phyloP scores from a whole-genome alignment of 2,888 invertebrate genomes.

The Chrysina gloriosa region DNA sequence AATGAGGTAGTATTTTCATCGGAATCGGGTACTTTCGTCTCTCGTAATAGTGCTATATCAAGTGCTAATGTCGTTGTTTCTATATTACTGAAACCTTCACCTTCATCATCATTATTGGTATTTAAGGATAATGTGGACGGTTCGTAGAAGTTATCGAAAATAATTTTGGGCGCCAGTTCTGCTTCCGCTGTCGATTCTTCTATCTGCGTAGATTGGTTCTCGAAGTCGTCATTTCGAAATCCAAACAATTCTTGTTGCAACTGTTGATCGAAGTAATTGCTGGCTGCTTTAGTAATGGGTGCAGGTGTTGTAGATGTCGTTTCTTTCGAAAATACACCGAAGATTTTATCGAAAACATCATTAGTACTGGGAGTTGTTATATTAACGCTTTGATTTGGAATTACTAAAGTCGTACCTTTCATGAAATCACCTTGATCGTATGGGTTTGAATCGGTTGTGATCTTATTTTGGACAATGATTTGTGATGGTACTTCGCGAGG shows the following conservation, averaged over 20 bases:
- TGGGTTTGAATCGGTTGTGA: too few species aligned
- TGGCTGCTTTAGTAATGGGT: neutral
- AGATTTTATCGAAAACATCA: slow-evolving; percentile 33
- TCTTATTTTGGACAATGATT: too few species aligned
- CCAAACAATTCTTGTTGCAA: slow-evolving; percentile 23
- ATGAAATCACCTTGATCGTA: too few species aligned
- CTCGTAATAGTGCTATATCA: neutral
- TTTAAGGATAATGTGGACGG: slow-evolving; percentile 19
- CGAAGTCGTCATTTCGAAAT: neutral
- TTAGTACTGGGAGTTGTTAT: neutral
- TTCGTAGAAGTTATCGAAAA: slow-evolving; percentile 37
- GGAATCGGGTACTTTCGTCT: too few species aligned
- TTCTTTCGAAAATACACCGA: slow-evolving; percentile 17
- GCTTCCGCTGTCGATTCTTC: neutral
- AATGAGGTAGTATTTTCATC: neutral
- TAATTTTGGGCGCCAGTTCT: slow-evolving; percentile 14
- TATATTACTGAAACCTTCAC: neutral
- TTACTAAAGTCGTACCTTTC: neutral
- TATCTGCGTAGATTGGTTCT: neutral
- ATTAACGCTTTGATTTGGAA: neutral
- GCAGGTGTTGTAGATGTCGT: neutral
- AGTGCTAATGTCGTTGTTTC: neutral
- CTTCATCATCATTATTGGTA: neutral
- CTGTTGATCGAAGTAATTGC: neutral
- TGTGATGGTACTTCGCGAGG: too few species aligned